phyloP scores from a whole-genome alignment of 2,113 vertebrate species.

The Rhynchopsitta pachyrhyncha region DNA sequence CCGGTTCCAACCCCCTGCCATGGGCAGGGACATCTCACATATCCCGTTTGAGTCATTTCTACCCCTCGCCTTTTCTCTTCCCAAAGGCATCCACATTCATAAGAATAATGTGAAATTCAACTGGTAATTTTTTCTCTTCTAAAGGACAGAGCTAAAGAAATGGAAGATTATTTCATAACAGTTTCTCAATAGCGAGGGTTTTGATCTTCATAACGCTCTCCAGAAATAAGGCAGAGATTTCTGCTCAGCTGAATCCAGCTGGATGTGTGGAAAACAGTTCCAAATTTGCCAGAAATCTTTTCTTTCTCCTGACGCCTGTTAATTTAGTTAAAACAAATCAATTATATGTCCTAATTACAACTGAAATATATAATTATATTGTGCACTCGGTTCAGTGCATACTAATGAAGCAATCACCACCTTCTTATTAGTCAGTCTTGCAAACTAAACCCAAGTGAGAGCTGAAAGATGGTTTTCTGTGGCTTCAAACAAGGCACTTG shows the following conservation, averaged over 20 bases:
- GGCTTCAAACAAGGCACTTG: neutral
- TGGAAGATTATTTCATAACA: neutral
- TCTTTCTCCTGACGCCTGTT: neutral
- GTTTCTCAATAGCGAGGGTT: slow-evolving; percentile 26
- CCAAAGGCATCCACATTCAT: neutral
- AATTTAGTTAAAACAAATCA: slow-evolving; percentile 66
- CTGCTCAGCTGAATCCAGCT: slow-evolving; percentile 50
- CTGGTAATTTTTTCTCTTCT: neutral
- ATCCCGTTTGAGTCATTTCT: neutral
- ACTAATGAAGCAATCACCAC: slow-evolving; percentile 58
- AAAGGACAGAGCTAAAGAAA: neutral
- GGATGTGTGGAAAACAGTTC: slow-evolving; percentile 50
- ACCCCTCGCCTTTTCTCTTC: neutral
- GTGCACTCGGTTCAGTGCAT: slow-evolving; percentile 30
- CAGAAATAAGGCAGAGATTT: slow-evolving; percentile 47
- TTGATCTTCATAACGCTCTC: slow-evolving; percentile 20
- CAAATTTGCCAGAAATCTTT: slow-evolving; percentile 20
- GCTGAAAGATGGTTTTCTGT: neutral
- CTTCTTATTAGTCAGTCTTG: slow-evolving; percentile 53
- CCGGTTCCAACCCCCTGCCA: neutral
- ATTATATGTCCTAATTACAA: slow-evolving; percentile 54
- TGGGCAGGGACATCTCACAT: neutral
- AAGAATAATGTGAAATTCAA: neutral
- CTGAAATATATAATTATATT: slow-evolving; percentile 55
- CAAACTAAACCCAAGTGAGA: slow-evolving; percentile 22